phyloP scores from a whole-genome alignment of 2,888 invertebrate species.

The Merodon equestris region DNA sequence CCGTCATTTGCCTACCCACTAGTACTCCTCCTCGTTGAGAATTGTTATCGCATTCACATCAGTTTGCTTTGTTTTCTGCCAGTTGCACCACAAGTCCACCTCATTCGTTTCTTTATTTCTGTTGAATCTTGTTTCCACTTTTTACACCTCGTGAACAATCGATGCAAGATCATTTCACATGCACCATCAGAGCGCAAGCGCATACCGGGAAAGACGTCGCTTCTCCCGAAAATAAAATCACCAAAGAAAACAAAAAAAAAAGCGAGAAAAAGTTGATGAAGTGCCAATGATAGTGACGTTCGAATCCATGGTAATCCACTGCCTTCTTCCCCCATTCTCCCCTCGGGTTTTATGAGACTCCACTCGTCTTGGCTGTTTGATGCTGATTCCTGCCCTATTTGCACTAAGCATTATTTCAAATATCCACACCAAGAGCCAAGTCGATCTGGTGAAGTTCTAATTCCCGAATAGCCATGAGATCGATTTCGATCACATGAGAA shows the following conservation, averaged over 20 bases:
- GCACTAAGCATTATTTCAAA: slow-evolving; percentile 55
- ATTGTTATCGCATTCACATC: slow-evolving; percentile 49
- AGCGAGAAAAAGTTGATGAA: slow-evolving; percentile 58
- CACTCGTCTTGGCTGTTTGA: slow-evolving; percentile 5
- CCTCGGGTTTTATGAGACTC: slow-evolving; percentile 12
- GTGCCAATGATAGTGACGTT: slow-evolving; percentile 67
- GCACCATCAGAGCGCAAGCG: slow-evolving; percentile 20
- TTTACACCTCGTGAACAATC: slow-evolving; percentile 69
- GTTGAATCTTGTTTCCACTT: slow-evolving; percentile 62
- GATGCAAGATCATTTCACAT: slow-evolving; percentile 66
- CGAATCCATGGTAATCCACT: slow-evolving; percentile 49
- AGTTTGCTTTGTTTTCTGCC: slow-evolving; percentile 48
- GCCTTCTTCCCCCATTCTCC: no score
- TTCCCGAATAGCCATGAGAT: slow-evolving; percentile 43
- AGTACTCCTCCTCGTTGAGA: slow-evolving; percentile 14
- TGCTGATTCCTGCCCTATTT: slow-evolving; percentile 55
- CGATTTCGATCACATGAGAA: slow-evolving; percentile 53
- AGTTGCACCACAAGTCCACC: slow-evolving; percentile 20
- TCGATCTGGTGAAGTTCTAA: slow-evolving; percentile 20
- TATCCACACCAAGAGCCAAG: slow-evolving; percentile 22
- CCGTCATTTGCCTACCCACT: slow-evolving; percentile 58
- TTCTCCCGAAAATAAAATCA: neutral
- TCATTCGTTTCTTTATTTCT: slow-evolving; percentile 48
- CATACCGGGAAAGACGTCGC: neutral
- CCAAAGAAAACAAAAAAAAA: slow-evolving; percentile 39